phyloP scores from a whole-genome alignment of 2,113 vertebrate species.

The Ceuthmochares aereus region DNA sequence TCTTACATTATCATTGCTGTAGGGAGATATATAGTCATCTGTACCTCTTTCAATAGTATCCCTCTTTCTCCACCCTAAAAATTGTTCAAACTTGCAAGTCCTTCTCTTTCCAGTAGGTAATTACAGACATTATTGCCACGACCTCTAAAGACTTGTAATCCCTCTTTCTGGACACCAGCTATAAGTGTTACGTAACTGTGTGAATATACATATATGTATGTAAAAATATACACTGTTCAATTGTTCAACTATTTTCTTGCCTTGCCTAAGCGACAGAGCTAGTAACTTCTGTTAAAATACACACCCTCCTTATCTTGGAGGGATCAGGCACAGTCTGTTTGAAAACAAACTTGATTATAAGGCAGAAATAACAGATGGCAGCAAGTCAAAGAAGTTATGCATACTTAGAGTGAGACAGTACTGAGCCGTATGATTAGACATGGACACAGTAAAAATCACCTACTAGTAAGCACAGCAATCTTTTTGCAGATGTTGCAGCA shows the following conservation, averaged over 20 bases:
- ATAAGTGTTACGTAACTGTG: background rate
- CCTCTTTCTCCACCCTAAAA: background rate
- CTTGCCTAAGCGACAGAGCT: background rate
- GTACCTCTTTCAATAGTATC: background rate
- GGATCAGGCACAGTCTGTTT: conserved; percentile 22
- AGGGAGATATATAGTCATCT: fast-evolving
- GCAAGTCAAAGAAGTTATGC: background rate
- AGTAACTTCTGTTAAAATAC: background rate
- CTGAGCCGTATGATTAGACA: background rate
- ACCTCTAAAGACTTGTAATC: background rate
- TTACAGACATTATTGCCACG: background rate
- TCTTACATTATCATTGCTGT: background rate
- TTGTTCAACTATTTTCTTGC: background rate
- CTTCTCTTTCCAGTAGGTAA: background rate
- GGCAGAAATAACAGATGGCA: conserved; percentile 19
- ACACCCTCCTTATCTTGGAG: conserved; percentile 7
- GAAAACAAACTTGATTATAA: conserved; percentile 46
- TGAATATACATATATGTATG: background rate
- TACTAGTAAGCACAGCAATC: background rate
- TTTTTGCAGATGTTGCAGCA: background rate
- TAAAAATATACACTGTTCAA: background rate
- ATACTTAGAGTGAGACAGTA: fast-evolving
- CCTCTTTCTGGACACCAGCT: background rate
- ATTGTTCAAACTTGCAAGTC: background rate
- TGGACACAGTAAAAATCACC: background rate